phyloP scores from a whole-genome alignment of 1,140 invertebrate genomes.

The Grapholita molesta region DNA sequence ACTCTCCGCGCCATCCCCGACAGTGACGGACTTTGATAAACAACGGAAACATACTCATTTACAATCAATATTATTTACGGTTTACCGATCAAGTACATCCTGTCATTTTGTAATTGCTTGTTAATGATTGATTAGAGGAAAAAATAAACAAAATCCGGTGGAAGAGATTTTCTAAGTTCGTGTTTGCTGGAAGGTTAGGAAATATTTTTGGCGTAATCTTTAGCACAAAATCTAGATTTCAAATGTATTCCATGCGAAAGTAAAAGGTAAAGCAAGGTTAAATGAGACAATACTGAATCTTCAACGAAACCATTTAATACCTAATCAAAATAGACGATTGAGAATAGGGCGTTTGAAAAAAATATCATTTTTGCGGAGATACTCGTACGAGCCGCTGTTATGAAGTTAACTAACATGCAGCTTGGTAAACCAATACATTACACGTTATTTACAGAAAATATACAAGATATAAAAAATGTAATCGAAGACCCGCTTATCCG shows the following conservation, averaged over 20 bases:
- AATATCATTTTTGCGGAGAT: too few species aligned
- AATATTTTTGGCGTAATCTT: background rate
- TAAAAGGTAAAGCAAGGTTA: too few species aligned
- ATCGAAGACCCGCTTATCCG: constrained; percentile 69
- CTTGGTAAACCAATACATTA: background rate
- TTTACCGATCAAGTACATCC: constrained; percentile 14
- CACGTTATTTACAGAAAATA: constrained; percentile 17
- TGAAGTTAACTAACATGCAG: background rate
- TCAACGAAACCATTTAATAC: too few species aligned
- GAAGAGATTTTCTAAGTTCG: background rate
- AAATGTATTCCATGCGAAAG: too few species aligned
- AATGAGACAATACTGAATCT: too few species aligned
- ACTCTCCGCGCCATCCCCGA: constrained; percentile 1
- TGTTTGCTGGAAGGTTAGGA: background rate
- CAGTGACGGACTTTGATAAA: constrained; percentile 18
- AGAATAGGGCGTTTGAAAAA: too few species aligned
- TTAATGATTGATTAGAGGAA: constrained; percentile 3
- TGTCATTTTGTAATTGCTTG: constrained; percentile 3
- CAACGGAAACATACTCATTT: constrained; percentile 16
- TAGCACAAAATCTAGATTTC: too few species aligned
- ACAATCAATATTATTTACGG: constrained; percentile 5
- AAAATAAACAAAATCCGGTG: background rate
- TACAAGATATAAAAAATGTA: constrained; percentile 47
- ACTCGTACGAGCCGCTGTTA: too few species aligned
- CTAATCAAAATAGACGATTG: too few species aligned